phyloP scores from a whole-genome alignment of 2,797 vertebrate species.

The Ataeniobius toweri region DNA sequence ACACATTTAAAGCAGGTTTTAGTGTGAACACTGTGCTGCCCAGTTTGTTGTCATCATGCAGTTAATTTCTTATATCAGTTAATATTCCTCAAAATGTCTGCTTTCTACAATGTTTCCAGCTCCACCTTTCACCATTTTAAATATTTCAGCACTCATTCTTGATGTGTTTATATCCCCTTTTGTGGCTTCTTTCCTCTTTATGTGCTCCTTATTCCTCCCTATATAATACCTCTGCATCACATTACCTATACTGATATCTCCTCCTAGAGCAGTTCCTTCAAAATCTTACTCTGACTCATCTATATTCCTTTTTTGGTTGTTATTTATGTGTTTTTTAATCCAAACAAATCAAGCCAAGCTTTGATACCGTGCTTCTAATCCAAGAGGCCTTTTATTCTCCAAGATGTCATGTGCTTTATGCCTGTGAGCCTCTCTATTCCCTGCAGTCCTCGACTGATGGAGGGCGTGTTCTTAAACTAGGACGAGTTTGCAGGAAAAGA shows the following conservation, averaged over 20 bases:
- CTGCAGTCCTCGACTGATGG: constrained; percentile 44
- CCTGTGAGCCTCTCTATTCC: constrained; percentile 54
- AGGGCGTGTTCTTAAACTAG: constrained; percentile 61
- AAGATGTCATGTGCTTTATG: constrained; percentile 58
- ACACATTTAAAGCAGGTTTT: neutral
- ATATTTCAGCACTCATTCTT: neutral
- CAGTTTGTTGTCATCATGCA: constrained; percentile 19
- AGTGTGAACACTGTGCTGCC: neutral
- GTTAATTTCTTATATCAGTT: constrained; percentile 30
- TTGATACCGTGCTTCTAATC: constrained; percentile 53
- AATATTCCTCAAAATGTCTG: neutral
- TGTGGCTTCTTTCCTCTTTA: neutral
- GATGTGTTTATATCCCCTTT: neutral
- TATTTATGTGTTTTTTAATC: constrained; percentile 36
- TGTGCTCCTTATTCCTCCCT: constrained; percentile 8
- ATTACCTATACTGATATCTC: constrained; percentile 17
- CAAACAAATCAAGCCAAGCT: constrained; percentile 46
- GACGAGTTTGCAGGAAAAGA: constrained; percentile 35
- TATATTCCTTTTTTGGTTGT: constrained; percentile 38
- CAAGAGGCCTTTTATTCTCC: constrained; percentile 53
- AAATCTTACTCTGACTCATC: constrained; percentile 39
- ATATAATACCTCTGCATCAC: constrained; percentile 8
- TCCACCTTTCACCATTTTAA: neutral
- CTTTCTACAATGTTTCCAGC: neutral
- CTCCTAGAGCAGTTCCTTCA: constrained; percentile 3